A percentile compares a stretch with the other conserved stretches of the same genome.
phyloP scores from a whole-genome alignment of 2,888 invertebrate species.

The Leucania comma region DNA sequence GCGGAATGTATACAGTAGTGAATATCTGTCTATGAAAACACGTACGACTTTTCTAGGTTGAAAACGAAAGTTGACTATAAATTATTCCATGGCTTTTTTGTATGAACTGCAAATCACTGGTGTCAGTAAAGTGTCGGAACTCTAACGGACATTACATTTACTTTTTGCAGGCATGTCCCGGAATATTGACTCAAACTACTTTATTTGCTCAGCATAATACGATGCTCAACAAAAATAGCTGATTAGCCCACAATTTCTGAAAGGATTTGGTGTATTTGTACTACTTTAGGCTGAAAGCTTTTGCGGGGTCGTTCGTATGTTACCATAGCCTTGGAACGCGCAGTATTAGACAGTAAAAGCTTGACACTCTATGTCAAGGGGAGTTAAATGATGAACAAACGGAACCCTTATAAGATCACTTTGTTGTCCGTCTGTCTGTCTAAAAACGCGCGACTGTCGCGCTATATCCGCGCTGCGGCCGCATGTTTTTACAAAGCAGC shows the following conservation, averaged over 20 bases:
- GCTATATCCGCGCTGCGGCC: too few relatives aligned
- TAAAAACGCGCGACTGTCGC: too few relatives aligned
- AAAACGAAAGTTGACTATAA: conserved; percentile 43
- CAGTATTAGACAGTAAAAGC: too few relatives aligned
- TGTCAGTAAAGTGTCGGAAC: conserved; percentile 54
- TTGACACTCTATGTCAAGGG: too few relatives aligned
- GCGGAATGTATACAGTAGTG: not conserved
- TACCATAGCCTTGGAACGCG: too few relatives aligned
- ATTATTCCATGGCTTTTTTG: conserved; percentile 45
- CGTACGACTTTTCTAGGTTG: conserved; percentile 42
- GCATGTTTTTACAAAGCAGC: too few relatives aligned
- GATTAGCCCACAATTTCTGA: not conserved
- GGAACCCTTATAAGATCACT: too few relatives aligned
- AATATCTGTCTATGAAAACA: conserved; percentile 5
- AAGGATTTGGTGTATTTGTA: not conserved
- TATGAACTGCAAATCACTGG: conserved; percentile 42
- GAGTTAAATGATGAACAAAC: too few relatives aligned
- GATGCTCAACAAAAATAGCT: not conserved
- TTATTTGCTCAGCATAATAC: conserved; percentile 5
- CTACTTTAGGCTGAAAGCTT: not conserved
- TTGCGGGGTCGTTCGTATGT: not conserved
- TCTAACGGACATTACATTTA: conserved; percentile 58
- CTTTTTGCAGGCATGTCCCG: conserved; percentile 23
- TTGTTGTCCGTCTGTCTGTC: too few relatives aligned
- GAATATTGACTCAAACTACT: conserved; percentile 24